Evolutionary conservation across 2,797 vertebrate genomes (phyloP).

Genomic region (Myotis myotis): DNA sequence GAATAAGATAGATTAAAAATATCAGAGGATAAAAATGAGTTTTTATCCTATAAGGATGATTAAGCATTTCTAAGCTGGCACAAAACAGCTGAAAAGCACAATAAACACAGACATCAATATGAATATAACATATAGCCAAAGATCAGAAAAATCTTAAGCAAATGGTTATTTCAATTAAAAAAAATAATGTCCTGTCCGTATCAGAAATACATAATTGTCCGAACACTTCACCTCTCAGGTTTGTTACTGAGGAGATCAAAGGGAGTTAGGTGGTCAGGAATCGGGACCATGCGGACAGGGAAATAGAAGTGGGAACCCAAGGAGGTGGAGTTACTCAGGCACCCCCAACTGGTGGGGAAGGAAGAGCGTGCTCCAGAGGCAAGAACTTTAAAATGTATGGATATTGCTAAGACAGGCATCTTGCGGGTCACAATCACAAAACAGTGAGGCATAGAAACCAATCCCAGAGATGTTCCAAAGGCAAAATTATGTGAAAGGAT

Average conservation of each 20-base stretch:
- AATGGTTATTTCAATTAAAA: neutral
- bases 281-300: too few species aligned
- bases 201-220: neutral
- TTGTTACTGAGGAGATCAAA: neutral
- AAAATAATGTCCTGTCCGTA: neutral
- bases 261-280: too few species aligned
- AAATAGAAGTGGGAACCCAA: too few species aligned
- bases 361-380: too few species aligned
- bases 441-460: too few species aligned
- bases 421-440: too few species aligned
- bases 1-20: constrained; percentile 50
- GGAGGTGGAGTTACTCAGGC: too few species aligned
- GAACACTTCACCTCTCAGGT: neutral
- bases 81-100: neutral
- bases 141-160: constrained; percentile 9
- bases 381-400: too few species aligned
- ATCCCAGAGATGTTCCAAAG: too few species aligned
- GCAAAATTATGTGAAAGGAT: too few species aligned
- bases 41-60: constrained; percentile 11
- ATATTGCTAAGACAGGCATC: too few species aligned
- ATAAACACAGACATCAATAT: neutral
- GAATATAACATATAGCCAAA: neutral
- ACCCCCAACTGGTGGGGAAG: too few species aligned
- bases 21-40: neutral
- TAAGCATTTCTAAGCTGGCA: constrained; percentile 34